Evolutionary conservation across 2,113 vertebrate species (phyloP).

Genomic region (Micronycteris hirsuta): DNA sequence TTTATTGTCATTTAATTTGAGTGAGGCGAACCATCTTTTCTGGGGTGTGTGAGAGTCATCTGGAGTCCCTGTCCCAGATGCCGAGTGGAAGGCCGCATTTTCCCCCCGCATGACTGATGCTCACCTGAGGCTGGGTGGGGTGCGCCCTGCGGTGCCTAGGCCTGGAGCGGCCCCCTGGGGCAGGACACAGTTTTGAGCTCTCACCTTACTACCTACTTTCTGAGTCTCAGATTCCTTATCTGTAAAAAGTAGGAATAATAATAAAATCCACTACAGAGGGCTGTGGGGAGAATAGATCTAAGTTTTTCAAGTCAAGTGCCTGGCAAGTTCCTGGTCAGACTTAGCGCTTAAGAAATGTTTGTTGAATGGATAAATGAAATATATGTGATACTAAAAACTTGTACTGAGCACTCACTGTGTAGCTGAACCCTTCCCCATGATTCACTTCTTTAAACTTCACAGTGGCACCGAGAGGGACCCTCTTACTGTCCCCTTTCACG

Average conservation of each 20-base stretch:
- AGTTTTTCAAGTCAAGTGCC: background rate
- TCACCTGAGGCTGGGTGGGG: background rate
- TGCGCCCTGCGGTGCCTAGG: fast-evolving
- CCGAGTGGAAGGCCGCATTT: background rate
- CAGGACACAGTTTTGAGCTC: background rate
- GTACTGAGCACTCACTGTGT: background rate
- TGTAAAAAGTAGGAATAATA: background rate
- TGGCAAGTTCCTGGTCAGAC: background rate
- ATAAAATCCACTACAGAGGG: background rate
- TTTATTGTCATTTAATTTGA: background rate
- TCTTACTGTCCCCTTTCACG: background rate
- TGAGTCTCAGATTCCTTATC: background rate
- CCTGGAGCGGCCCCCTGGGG: background rate
- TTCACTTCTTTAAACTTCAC: background rate
- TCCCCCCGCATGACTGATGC: fast-evolving
- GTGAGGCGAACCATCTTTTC: background rate
- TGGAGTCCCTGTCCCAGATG: background rate
- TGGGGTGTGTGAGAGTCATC: fast-evolving
- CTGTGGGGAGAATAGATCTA: background rate
- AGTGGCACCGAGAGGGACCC: background rate
- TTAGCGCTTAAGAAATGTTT: background rate
- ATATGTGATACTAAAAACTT: background rate
- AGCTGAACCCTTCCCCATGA: background rate
- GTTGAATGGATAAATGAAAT: background rate
- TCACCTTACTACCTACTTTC: background rate